These are phyloP conservation scores for Manacus vitellinus DNA, from an alignment of 2,113 vertebrate genomes.

Conservation along the genomic window DNA sequence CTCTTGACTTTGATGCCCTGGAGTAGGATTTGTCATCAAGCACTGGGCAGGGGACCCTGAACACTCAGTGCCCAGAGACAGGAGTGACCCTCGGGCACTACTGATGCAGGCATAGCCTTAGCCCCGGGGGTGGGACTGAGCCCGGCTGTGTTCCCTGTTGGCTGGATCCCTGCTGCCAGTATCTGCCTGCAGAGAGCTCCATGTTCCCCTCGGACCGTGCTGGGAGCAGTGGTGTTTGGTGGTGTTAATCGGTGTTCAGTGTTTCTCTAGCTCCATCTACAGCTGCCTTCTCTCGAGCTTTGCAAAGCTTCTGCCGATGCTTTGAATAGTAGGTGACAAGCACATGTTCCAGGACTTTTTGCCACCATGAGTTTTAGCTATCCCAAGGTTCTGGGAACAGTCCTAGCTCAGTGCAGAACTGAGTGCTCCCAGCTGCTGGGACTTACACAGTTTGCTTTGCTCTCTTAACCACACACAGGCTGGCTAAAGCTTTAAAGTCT, in stretches of 20 bases:
- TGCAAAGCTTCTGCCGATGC: neutral
- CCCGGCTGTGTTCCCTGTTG: rapidly evolving
- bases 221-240: neutral
- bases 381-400: neutral
- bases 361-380: neutral
- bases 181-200: neutral
- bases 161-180: neutral
- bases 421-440: neutral
- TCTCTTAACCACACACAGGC: neutral
- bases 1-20: neutral
- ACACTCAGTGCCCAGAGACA: rapidly evolving
- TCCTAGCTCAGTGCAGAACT: neutral
- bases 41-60: neutral
- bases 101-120: rapidly evolving
- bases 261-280: conserved; percentile 66
- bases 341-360: neutral
- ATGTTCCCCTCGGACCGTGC: rapidly evolving
- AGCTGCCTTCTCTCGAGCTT: neutral
- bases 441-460: neutral
- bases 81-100: rapidly evolving
- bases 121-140: neutral
- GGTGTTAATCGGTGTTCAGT: neutral
- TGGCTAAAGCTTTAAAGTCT: neutral
- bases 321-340: neutral
- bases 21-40: neutral